Percentiles rank a stretch among this genome's conserved stretches.
These are phyloP conservation scores for Dryas iulia DNA, from an alignment of 1,140 invertebrate genomes.

Conservation along the genomic window DNA sequence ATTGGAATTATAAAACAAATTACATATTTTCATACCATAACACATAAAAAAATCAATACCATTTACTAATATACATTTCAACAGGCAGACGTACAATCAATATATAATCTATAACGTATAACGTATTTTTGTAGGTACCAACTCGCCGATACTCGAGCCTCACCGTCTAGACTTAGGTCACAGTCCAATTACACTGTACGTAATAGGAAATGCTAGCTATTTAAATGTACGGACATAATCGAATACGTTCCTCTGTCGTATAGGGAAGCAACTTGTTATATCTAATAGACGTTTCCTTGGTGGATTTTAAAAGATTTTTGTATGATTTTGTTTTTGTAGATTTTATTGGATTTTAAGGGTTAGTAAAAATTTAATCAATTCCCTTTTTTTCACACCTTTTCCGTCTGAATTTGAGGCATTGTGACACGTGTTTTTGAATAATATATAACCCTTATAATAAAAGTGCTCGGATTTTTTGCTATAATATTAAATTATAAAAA, in stretches of 20 bases:
- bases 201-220: constrained; percentile 1
- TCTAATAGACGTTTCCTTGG: neutral
- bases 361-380: no score
- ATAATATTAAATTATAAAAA: no score
- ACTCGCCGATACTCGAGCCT: neutral
- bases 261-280: neutral
- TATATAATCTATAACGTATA: neutral
- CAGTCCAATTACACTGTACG: constrained; percentile 2
- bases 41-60: no score
- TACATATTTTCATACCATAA: no score
- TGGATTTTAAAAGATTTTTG: neutral
- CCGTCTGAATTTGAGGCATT: no score
- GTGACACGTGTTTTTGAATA: no score
- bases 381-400: no score
- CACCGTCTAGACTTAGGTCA: neutral
- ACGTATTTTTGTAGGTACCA: neutral
- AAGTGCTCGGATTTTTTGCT: no score
- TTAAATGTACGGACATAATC: neutral
- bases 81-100: neutral
- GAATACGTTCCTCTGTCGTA: neutral
- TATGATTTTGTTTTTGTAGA: neutral
- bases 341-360: no score
- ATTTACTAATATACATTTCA: neutral
- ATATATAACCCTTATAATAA: no score
- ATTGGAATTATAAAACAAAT: no score